A percentile compares a stretch with the other conserved stretches of the same genome.
These are phyloP conservation scores for Temnothorax curvispinosus DNA, from an alignment of 1,140 invertebrate species.

Conservation along the genomic window DNA sequence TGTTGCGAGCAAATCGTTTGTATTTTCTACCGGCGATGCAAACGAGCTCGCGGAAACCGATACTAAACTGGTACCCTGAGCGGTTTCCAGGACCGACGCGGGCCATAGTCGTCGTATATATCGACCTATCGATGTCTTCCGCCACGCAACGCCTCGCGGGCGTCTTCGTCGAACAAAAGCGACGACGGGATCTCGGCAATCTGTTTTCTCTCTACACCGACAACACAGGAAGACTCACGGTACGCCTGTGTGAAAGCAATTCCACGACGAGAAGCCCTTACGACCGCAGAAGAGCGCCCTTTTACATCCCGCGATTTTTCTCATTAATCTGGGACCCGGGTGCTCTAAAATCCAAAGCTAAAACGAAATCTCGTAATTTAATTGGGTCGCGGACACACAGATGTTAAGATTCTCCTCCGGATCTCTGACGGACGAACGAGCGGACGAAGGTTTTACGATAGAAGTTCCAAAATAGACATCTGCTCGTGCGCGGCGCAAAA, in stretches of 20 bases:
- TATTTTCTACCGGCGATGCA: constrained; percentile 56
- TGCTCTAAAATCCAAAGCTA: constrained; percentile 14
- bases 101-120: not conserved
- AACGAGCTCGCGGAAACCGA: constrained; percentile 55
- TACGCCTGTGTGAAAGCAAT: constrained; percentile 65
- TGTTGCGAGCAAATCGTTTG: constrained; percentile 62
- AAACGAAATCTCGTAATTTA: constrained; percentile 50
- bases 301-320: constrained; percentile 56
- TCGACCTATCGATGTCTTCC: constrained; percentile 57
- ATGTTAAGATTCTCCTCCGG: constrained; percentile 12
- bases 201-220: constrained; percentile 60
- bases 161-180: constrained; percentile 42
- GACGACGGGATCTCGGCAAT: constrained; percentile 47
- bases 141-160: constrained; percentile 50
- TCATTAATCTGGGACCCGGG: constrained; percentile 12
- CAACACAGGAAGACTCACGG: constrained; percentile 35
- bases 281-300: constrained; percentile 34
- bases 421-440: not conserved
- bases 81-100: not conserved
- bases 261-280: constrained; percentile 38
- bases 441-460: not conserved
- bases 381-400: constrained; percentile 17
- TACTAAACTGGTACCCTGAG: constrained; percentile 20
- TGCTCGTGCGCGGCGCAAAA: not conserved
- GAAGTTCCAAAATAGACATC: constrained; percentile 6